These are phyloP conservation scores for Zophobas atratus DNA, from an alignment of 1,140 invertebrate genomes.

Conservation along the genomic window DNA sequence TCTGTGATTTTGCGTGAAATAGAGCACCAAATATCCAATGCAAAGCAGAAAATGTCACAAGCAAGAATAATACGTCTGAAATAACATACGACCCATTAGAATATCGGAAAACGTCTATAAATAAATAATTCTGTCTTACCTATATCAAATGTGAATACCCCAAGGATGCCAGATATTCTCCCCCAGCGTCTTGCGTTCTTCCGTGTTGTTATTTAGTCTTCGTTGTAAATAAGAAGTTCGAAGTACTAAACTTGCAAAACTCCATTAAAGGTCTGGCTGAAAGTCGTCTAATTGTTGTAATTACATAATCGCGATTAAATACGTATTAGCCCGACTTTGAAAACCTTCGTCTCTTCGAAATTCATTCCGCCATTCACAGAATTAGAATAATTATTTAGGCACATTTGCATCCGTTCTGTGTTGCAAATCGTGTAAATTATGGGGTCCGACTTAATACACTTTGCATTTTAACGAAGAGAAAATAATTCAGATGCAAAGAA, in stretches of 20 bases:
- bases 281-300: background rate
- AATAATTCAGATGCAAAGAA: slow-evolving; percentile 24
- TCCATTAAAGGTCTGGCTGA: too few species aligned
- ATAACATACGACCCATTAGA: background rate
- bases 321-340: slow-evolving; percentile 9
- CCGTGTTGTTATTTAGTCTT: too few species aligned
- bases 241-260: too few species aligned
- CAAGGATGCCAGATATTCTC: background rate
- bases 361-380: background rate
- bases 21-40: background rate
- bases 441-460: slow-evolving; percentile 25
- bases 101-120: background rate
- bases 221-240: too few species aligned
- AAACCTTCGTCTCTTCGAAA: background rate
- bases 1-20: too few species aligned
- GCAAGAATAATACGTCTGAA: background rate
- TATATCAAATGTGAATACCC: background rate
- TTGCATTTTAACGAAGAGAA: slow-evolving; percentile 25
- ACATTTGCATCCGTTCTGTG: slow-evolving; percentile 19
- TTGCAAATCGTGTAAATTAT: slow-evolving; percentile 23
- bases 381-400: slow-evolving; percentile 12
- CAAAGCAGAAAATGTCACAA: background rate
- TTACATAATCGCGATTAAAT: slow-evolving; percentile 11
- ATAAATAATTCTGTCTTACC: slow-evolving; percentile 1
- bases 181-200: background rate